Percentiles rank a stretch among this genome's conserved stretches.
Conservation (phyloP, 2,888 invertebrate genomes). For the Sphaerophoria rueppellii region DNA sequence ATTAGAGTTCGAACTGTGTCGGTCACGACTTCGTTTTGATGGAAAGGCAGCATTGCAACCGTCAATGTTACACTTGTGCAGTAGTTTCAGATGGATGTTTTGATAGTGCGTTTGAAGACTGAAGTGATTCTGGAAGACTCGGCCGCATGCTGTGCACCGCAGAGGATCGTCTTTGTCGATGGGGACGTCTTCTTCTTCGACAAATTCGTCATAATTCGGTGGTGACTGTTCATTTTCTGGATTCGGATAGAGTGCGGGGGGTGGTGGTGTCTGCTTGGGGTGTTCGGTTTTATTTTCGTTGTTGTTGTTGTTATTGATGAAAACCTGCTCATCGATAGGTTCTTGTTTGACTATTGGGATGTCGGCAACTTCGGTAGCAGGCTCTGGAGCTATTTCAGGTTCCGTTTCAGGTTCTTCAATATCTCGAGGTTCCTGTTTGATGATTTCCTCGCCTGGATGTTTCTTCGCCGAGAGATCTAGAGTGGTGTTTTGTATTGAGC, state of each 20-base stretch:
- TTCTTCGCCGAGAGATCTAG: constrained; percentile 57
- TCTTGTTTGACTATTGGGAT: constrained; percentile 74
- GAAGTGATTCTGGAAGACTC: constrained; percentile 96
- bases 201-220: constrained; percentile 58
- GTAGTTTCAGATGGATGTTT: constrained; percentile 96
- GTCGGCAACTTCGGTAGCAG: background rate
- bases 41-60: constrained; percentile 98
- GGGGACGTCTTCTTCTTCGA: constrained; percentile 88
- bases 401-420: constrained; percentile 14
- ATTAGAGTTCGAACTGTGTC: constrained; percentile 95
- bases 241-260: constrained; percentile 83
- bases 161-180: constrained; percentile 95
- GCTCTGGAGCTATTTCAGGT: background rate
- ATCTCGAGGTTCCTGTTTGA: constrained; percentile 55
- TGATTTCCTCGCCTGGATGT: constrained; percentile 45
- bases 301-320: constrained; percentile 44
- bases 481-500: constrained; percentile 48
- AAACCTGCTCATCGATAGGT: constrained; percentile 74
- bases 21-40: constrained; percentile 94
- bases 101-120: constrained; percentile 97
- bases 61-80: constrained; percentile 97
- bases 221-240: constrained; percentile 83
- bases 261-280: constrained; percentile 82
- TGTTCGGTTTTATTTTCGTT: constrained; percentile 41
- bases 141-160: constrained; percentile 95